These are phyloP conservation scores for Temnothorax ravouxi DNA, from an alignment of 2,888 invertebrate genomes.

Conservation along the genomic window DNA sequence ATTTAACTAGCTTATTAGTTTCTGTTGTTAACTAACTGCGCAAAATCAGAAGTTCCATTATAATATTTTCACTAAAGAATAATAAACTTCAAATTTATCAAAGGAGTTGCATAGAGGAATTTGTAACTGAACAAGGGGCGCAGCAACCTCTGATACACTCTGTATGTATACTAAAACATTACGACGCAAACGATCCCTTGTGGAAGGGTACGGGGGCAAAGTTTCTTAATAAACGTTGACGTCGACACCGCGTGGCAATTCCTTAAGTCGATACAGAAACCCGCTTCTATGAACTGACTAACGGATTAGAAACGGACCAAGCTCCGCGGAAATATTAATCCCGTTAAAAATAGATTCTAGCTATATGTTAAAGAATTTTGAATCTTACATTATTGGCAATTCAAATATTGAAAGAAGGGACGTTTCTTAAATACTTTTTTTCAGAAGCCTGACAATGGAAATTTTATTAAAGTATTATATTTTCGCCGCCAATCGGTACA, in stretches of 20 bases:
- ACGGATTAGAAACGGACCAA: conserved; percentile 46
- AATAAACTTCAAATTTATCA: conserved; percentile 8
- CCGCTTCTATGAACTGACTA: conserved; percentile 47
- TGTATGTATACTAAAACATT: conserved; percentile 35
- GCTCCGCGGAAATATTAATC: conserved; percentile 9
- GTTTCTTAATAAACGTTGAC: conserved; percentile 57
- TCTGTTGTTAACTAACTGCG: neutral
- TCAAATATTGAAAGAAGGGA: neutral
- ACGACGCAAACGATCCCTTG: conserved; percentile 13
- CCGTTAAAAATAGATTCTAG: conserved; percentile 19
- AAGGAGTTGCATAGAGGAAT: conserved; percentile 15
- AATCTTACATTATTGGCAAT: neutral
- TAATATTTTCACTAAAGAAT: conserved; percentile 1
- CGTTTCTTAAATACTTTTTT: neutral
- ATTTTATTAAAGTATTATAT: neutral
- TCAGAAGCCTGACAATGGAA: neutral
- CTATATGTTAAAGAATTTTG: neutral
- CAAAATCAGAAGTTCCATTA: neutral
- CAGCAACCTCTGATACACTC: conserved; percentile 1
- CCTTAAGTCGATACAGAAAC: conserved; percentile 47
- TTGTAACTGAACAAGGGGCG: neutral
- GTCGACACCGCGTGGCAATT: conserved; percentile 51
- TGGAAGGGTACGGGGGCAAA: neutral
- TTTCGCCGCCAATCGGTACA: neutral
- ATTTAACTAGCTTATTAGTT: conserved; percentile 7